Base-by-base conservation (phyloP, 2,888 invertebrate genomes). In the Scelioninae gen. 2 region DNA sequence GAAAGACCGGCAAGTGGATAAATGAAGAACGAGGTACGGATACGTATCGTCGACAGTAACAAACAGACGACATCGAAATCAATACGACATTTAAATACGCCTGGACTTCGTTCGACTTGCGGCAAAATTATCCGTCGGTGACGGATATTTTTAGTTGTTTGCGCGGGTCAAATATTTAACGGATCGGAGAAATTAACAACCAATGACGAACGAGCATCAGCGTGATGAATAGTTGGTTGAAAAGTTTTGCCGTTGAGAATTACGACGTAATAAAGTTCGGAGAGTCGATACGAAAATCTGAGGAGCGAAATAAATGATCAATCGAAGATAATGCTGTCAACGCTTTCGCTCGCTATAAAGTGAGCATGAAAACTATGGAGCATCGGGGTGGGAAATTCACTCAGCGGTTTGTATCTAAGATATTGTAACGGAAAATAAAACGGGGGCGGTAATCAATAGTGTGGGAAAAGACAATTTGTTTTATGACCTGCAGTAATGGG, bases 71-170 rank as follows among this genome's bases (percentile, higher is more conserved):
- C 50, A 25, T 28, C 31, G 22, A 52, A 33, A 64, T 64, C 63
- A 33, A 64, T 64, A 64, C 50, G 50, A 52, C 50, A 63, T 50
- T 48, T 41, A 7, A 63, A 63, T 61, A 31, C 5, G 28, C 18
- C n/a, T 6, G 18, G n/a, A 11, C 7, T 5, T 39, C 37, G 35
- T 35, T 35, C 10, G 37, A 41, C 28, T 28, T 41, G 25, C 41
- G 13, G 16, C 37, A 55, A 55, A 52, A 11, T 33, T 52, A 11
- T 52, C 48, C 35, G 35, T 10, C 7, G 31, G 31, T 5, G 2
- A 5, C 10, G 6, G 11, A 2, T 39, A 16, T 39, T 39, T 15
- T 16, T 15, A 39, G 19, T 19, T n/a, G n/a, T 18, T 41, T 2
- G 41, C 19, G 13, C 3, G 13, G 6, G 2, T 35, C n/a, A 35